A percentile compares a stretch with the other conserved stretches of the same genome.
Evolutionary conservation across 1,140 invertebrate species (phyloP).

Genomic region (Drosophila sp.): DNA sequence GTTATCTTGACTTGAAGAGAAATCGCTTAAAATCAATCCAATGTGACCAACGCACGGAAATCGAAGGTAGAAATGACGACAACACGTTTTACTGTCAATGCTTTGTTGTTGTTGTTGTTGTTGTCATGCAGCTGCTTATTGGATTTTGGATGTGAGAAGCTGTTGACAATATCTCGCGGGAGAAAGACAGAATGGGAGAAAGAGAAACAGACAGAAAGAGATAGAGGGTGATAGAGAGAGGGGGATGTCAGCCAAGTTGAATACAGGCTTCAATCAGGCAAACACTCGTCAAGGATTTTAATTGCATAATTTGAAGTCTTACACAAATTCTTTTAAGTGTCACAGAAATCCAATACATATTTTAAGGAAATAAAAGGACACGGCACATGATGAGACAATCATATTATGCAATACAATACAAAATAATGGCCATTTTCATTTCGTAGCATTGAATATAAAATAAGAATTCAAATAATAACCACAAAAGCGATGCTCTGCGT

Average conservation of each 20-base stretch:
- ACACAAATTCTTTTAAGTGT: constrained; percentile 7
- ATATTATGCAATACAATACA: constrained; percentile 68
- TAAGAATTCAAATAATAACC: constrained; percentile 74
- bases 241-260: constrained; percentile 34
- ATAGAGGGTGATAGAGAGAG: too few species aligned
- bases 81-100: constrained; percentile 30
- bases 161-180: constrained; percentile 52
- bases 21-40: constrained; percentile 74
- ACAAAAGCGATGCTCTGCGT: constrained; percentile 61
- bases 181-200: background rate
- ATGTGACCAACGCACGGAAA: constrained; percentile 61
- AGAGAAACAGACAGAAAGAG: too few species aligned
- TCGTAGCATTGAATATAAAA: constrained; percentile 74
- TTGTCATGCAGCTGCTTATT: constrained; percentile 65
- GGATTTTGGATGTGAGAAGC: constrained; percentile 64
- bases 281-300: constrained; percentile 37
- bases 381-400: constrained; percentile 58
- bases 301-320: constrained; percentile 50
- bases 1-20: constrained; percentile 38
- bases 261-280: constrained; percentile 19
- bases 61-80: constrained; percentile 65
- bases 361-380: constrained; percentile 53
- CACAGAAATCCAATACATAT: constrained; percentile 15
- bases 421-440: constrained; percentile 68
- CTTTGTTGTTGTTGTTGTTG: constrained; percentile 38